phyloP scores from a whole-genome alignment of 2,797 vertebrate genomes.

The Botia almorhae region DNA sequence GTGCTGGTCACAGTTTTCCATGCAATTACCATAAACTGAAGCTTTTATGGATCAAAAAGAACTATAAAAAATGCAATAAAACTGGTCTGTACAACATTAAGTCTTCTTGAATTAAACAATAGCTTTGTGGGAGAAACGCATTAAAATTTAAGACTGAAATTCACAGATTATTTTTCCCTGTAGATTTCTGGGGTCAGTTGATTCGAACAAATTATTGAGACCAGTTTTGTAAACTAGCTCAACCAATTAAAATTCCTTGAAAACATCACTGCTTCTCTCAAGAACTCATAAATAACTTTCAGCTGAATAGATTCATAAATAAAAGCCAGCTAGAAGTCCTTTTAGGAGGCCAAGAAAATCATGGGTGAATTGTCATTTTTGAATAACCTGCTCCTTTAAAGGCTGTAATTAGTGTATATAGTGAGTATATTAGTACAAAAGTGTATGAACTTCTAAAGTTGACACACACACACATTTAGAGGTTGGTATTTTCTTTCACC shows the following conservation, averaged over 20 bases:
- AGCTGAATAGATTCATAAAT: no score
- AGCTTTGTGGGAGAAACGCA: background rate
- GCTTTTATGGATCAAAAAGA: background rate
- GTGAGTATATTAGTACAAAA: no score
- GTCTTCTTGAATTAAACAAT: background rate
- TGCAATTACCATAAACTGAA: background rate
- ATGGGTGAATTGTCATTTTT: no score
- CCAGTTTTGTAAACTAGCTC: background rate
- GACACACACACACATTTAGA: background rate
- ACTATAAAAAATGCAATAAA: background rate
- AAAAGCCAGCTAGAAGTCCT: no score
- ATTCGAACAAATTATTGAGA: background rate
- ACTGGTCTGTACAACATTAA: background rate
- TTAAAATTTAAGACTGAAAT: background rate
- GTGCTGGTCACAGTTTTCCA: no score
- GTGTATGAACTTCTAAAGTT: background rate
- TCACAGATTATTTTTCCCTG: background rate
- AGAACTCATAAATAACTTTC: background rate
- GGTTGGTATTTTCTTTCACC: background rate
- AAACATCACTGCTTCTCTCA: background rate
- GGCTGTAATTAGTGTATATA: no score
- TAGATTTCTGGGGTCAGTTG: background rate
- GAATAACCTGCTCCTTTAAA: no score
- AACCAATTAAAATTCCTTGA: background rate
- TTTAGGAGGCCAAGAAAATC: no score